These are phyloP conservation scores for Lytechinus pictus DNA, from an alignment of 35 echinoderm and acorn worm species.

Conservation along the genomic window DNA sequence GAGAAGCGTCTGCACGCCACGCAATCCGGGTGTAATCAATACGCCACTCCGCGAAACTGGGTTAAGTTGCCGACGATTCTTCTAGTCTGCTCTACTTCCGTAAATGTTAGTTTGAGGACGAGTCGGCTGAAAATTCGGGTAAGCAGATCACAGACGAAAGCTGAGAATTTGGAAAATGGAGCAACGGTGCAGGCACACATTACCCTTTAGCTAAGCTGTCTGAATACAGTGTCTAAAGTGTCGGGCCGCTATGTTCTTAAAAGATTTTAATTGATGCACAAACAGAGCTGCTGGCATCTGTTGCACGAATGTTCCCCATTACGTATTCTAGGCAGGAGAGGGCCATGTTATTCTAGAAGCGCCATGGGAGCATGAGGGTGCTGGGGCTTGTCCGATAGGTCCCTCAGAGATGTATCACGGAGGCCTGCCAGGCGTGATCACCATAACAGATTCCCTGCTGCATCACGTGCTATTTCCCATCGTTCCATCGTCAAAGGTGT, in stretches of 20 bases:
- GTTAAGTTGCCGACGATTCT: slow-evolving; percentile 45
- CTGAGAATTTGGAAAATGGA: slow-evolving; percentile 37
- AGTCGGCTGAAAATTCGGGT: slow-evolving; percentile 27
- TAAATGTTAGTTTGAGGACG: slow-evolving; percentile 53
- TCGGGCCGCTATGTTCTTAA: background rate
- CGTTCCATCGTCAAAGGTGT: background rate
- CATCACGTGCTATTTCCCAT: background rate
- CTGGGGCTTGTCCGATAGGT: slow-evolving; percentile 15
- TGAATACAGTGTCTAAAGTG: slow-evolving; percentile 9
- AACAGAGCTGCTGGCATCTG: slow-evolving; percentile 14
- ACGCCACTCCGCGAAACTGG: slow-evolving; percentile 35
- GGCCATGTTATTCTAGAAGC: slow-evolving; percentile 10
- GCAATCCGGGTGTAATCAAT: slow-evolving; percentile 49
- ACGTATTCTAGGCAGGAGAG: background rate
- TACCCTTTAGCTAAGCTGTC: background rate
- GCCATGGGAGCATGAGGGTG: background rate
- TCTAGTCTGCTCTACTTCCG: slow-evolving; percentile 52
- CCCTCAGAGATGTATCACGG: background rate
- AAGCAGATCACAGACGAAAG: slow-evolving; percentile 12
- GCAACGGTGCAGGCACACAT: slow-evolving; percentile 22
- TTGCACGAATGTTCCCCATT: slow-evolving; percentile 28
- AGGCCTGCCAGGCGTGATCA: background rate
- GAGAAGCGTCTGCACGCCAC: slow-evolving; percentile 34
- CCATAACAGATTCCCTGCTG: slow-evolving; percentile 10
- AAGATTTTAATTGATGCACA: slow-evolving; percentile 14